A percentile compares a stretch with the other conserved stretches of the same genome.
These are phyloP conservation scores for Empidonax traillii DNA, from an alignment of 2,113 vertebrate species.

Conservation along the genomic window DNA sequence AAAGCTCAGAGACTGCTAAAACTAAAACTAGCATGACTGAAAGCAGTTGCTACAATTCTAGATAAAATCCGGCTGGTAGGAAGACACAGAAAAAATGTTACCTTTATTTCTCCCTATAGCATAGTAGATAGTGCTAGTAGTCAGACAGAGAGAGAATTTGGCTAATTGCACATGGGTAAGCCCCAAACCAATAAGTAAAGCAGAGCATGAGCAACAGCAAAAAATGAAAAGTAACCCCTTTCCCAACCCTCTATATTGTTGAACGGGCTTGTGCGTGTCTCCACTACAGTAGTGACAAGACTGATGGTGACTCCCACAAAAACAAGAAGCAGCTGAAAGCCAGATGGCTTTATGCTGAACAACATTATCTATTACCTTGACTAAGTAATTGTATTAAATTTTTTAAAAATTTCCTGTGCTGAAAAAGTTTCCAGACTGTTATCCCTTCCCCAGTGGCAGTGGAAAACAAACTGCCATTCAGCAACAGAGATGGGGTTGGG, in stretches of 20 bases:
- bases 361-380: constrained; percentile 39
- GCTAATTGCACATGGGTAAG: neutral
- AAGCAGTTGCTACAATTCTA: neutral
- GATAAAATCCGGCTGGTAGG: neutral
- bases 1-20: neutral
- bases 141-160: accelerated
- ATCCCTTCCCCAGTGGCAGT: constrained; percentile 61
- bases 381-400: constrained; percentile 38
- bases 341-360: constrained; percentile 1
- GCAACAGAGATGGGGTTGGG: constrained; percentile 73
- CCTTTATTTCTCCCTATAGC: neutral
- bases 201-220: neutral
- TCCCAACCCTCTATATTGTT: neutral
- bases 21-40: neutral
- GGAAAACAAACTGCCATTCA: constrained; percentile 79
- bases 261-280: neutral
- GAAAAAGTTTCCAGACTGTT: constrained; percentile 73
- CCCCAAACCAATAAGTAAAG: neutral
- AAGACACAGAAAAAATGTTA: neutral
- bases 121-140: neutral
- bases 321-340: neutral
- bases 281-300: neutral
- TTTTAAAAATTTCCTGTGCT: constrained; percentile 27
- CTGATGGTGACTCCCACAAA: neutral
- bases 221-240: neutral